Conservation (phyloP, 2,888 invertebrate species). For the Zygothrica quintamaculata region DNA sequence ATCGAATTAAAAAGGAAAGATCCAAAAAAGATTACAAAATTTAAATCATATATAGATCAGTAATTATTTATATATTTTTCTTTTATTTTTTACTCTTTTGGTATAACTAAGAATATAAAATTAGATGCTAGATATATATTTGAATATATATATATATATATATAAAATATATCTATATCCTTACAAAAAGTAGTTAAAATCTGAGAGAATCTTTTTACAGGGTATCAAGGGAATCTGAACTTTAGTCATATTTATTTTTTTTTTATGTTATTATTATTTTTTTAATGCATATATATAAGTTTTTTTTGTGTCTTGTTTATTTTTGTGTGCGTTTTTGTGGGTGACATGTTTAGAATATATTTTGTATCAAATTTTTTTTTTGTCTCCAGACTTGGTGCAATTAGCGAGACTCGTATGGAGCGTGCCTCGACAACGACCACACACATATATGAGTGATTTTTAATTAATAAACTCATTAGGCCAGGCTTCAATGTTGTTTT, state of each 20-base stretch:
- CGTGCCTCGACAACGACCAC: conserved; percentile 37
- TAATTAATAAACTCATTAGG: conserved; percentile 80
- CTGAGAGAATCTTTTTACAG: no score
- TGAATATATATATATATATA: no score
- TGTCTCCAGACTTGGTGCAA: conserved; percentile 31
- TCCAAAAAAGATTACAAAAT: no score
- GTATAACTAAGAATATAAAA: no score
- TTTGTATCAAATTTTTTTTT: conserved; percentile 51
- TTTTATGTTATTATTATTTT: conserved; percentile 49
- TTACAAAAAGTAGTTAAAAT: no score
- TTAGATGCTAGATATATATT: no score
- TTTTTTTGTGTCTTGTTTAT: conserved; percentile 28
- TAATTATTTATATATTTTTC: no score
- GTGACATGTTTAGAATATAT: conserved; percentile 52
- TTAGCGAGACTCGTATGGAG: conserved; percentile 38
- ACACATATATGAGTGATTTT: conserved; percentile 60
- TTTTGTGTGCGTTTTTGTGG: conserved; percentile 11
- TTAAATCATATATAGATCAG: no score
- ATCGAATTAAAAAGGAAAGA: no score
- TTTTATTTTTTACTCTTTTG: no score
- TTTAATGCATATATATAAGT: conserved; percentile 55
- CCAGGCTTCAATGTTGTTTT: conserved; percentile 33
- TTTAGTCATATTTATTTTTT: neutral
- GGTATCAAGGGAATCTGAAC: neutral
- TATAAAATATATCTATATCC: no score